These are phyloP conservation scores for Entomobrya proxima DNA, from an alignment of 2,888 invertebrate species.

Conservation along the genomic window DNA sequence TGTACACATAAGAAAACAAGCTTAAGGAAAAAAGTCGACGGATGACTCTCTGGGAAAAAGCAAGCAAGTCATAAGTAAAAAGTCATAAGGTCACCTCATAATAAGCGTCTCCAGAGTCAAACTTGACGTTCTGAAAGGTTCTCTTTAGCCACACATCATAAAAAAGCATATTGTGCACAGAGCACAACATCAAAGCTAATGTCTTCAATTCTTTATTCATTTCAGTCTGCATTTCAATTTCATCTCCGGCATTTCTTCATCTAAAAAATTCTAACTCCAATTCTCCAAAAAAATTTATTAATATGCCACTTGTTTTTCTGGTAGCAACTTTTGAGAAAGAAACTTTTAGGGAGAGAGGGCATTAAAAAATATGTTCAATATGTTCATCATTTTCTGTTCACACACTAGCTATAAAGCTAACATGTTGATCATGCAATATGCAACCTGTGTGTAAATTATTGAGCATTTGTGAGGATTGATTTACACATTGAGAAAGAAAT, in stretches of 20 bases:
- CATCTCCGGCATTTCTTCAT: too few species aligned
- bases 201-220: background rate
- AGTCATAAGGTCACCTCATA: slow-evolving; percentile 62
- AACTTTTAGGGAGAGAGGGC: too few species aligned
- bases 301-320: too few species aligned
- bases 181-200: too few species aligned
- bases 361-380: too few species aligned
- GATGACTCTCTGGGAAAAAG: slow-evolving; percentile 64
- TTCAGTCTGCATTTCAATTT: background rate
- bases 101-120: slow-evolving; percentile 58
- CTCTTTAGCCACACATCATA: slow-evolving; percentile 2
- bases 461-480: slow-evolving; percentile 30
- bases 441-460: background rate
- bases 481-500: too few species aligned
- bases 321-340: too few species aligned
- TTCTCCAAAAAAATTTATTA: too few species aligned
- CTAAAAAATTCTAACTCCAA: too few species aligned
- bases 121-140: slow-evolving; percentile 35
- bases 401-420: too few species aligned
- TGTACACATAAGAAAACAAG: background rate
- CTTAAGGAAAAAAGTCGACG: slow-evolving; percentile 25
- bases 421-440: background rate
- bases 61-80: slow-evolving; percentile 38
- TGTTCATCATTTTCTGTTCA: too few species aligned
- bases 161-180: too few species aligned